These are phyloP conservation scores for Therioaphis trifolii DNA, from an alignment of 2,888 invertebrate species.

Conservation along the genomic window DNA sequence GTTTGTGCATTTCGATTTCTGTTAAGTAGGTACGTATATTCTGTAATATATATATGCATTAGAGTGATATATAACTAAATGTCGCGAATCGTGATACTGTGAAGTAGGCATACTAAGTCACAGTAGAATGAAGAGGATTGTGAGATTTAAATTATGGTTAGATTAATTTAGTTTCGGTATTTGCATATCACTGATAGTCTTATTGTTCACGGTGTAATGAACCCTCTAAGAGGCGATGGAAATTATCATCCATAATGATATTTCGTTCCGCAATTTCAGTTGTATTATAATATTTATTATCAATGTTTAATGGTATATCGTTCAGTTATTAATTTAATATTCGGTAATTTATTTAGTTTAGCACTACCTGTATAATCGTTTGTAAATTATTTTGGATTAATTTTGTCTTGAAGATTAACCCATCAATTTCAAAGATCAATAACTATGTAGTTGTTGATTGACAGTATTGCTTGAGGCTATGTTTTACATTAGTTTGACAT, in stretches of 20 bases:
- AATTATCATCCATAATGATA: background rate
- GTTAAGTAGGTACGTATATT: no score
- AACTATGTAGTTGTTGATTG: no score
- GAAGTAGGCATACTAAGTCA: background rate
- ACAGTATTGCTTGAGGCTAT: no score
- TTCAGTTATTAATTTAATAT: background rate
- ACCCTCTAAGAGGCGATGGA: background rate
- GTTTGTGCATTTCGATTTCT: slow-evolving; percentile 13
- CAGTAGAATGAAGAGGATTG: slow-evolving; percentile 34
- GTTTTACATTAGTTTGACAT: no score
- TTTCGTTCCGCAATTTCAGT: background rate
- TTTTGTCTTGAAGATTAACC: no score
- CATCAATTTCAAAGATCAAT: no score
- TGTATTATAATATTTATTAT: background rate
- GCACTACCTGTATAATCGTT: no score
- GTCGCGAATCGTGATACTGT: slow-evolving; percentile 16
- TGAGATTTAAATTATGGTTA: slow-evolving; percentile 18
- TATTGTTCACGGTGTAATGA: slow-evolving; percentile 23
- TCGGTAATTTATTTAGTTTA: background rate
- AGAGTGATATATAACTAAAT: background rate
- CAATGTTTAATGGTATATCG: background rate
- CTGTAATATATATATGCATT: background rate
- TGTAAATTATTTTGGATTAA: no score
- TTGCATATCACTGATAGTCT: slow-evolving; percentile 40
- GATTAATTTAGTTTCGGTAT: slow-evolving; percentile 45